Percentiles rank a stretch among this genome's conserved stretches.
These are phyloP conservation scores for Perithous albicinctus DNA, from an alignment of 2,888 invertebrate genomes.

Conservation along the genomic window DNA sequence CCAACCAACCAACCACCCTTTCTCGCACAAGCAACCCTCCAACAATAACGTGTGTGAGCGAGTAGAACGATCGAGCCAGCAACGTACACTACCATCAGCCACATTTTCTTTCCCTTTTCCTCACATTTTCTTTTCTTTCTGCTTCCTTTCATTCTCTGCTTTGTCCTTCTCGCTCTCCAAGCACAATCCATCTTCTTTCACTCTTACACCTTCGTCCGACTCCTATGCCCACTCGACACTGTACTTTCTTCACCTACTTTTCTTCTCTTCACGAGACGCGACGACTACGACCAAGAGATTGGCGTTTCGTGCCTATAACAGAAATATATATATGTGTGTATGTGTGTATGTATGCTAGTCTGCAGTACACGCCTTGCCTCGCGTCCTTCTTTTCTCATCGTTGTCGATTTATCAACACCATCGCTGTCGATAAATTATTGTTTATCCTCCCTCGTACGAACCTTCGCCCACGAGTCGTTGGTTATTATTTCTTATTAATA, in stretches of 20 bases:
- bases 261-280: slow-evolving; percentile 19
- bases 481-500: slow-evolving; percentile 69
- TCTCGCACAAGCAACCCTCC: slow-evolving; percentile 4
- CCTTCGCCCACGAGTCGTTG: slow-evolving; percentile 37
- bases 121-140: neutral
- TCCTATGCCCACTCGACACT: slow-evolving; percentile 1
- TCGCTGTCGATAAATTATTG: slow-evolving; percentile 67
- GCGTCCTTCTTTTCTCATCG: neutral
- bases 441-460: slow-evolving; percentile 54
- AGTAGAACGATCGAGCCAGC: slow-evolving; percentile 58
- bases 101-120: slow-evolving; percentile 6
- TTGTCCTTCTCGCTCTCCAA: slow-evolving; percentile 14
- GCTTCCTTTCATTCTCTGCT: neutral
- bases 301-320: neutral
- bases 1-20: slow-evolving; percentile 68
- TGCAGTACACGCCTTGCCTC: neutral
- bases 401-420: slow-evolving; percentile 39
- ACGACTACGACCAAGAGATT: slow-evolving; percentile 17
- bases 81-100: slow-evolving; percentile 31
- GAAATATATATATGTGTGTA: neutral
- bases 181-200: slow-evolving; percentile 39
- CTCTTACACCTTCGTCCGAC: slow-evolving; percentile 13
- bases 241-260: slow-evolving; percentile 29
- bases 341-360: slow-evolving; percentile 8
- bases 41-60: slow-evolving; percentile 55